Conservation (phyloP, 2,113 vertebrate genomes). For the Pelobates fuscus region DNA sequence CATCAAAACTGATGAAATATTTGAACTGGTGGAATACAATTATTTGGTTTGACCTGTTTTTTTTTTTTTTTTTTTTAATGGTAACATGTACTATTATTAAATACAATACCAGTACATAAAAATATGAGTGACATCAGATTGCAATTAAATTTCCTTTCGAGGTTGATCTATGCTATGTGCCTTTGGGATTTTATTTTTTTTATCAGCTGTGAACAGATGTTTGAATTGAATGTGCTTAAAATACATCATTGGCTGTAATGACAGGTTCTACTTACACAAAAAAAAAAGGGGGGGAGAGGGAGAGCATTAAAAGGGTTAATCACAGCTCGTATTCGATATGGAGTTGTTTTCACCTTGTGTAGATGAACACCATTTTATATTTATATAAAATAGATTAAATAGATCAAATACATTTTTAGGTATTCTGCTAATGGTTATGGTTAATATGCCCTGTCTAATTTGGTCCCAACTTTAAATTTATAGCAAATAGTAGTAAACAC, state of each 20-base stretch:
- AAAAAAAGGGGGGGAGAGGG: background rate
- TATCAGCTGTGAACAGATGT: conserved; percentile 36
- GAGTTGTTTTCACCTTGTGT: too few species aligned
- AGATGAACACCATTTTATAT: too few species aligned
- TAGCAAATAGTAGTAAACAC: too few species aligned
- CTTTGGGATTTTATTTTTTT: conserved; percentile 15
- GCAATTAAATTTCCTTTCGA: conserved; percentile 30
- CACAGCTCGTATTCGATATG: too few species aligned
- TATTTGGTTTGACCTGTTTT: conserved; percentile 23
- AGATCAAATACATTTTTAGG: too few species aligned
- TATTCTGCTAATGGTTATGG: too few species aligned
- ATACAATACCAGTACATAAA: conserved; percentile 23
- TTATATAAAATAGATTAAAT: too few species aligned
- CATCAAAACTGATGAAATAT: conserved; percentile 11
- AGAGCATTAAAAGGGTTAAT: too few species aligned
- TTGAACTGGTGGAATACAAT: background rate
- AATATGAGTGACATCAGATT: conserved; percentile 20
- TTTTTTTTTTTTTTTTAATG: background rate
- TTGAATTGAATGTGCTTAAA: conserved; percentile 15
- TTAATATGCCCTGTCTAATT: too few species aligned
- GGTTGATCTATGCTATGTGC: background rate
- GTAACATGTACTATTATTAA: conserved; percentile 2
- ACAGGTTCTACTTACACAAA: conserved; percentile 14
- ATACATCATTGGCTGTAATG: conserved; percentile 25
- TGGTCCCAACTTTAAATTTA: too few species aligned